A percentile compares a stretch with the other conserved stretches of the same genome.
These are phyloP conservation scores for Myotis davidii DNA, from an alignment of 2,113 vertebrate genomes.

Conservation along the genomic window DNA sequence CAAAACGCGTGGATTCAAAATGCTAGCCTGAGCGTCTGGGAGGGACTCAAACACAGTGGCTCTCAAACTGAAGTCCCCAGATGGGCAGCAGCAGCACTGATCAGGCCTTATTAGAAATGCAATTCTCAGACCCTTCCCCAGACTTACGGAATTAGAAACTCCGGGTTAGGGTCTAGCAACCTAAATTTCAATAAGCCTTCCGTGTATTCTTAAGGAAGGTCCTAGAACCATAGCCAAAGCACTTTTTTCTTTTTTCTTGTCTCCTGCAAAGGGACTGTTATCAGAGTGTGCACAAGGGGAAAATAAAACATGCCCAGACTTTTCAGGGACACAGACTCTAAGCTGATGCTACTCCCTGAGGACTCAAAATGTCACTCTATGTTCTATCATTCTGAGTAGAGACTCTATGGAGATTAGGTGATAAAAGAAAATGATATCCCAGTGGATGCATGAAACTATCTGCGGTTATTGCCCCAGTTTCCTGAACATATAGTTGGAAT, in stretches of 20 bases:
- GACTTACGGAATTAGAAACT: neutral
- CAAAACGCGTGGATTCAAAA: neutral
- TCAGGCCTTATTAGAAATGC: neutral
- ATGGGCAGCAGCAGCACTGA: fast-evolving
- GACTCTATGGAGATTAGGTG: neutral
- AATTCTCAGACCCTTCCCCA: neutral
- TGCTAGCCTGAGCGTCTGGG: neutral
- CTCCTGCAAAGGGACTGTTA: neutral
- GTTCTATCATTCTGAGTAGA: neutral
- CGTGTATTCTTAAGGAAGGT: neutral
- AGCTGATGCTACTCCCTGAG: neutral
- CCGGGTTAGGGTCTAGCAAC: neutral
- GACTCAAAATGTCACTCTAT: neutral
- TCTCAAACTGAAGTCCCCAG: neutral
- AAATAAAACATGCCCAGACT: neutral
- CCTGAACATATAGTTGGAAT: neutral
- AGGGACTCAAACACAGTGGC: neutral
- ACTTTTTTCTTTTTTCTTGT: neutral
- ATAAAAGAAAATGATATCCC: neutral
- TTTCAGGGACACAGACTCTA: neutral
- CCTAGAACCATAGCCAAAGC: neutral
- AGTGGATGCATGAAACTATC: neutral
- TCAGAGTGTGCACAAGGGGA: neutral
- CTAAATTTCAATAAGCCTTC: neutral
- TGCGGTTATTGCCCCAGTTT: neutral